These are phyloP conservation scores for Gastrophysa polygoni DNA, from an alignment of 2,888 invertebrate species.

Conservation along the genomic window DNA sequence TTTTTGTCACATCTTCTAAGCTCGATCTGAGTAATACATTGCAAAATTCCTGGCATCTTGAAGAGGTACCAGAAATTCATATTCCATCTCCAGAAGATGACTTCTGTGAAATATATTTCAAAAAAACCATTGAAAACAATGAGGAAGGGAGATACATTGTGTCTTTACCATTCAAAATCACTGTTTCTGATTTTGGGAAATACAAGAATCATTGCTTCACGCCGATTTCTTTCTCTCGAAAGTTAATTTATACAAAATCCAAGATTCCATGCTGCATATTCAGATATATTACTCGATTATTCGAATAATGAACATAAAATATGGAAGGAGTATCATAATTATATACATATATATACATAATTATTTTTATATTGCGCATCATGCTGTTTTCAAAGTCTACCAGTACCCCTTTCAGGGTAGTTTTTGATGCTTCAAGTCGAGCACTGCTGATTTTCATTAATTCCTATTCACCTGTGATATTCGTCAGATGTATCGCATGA, in stretches of 20 bases:
- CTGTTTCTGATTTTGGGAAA: background rate
- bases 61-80: background rate
- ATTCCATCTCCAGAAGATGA: background rate
- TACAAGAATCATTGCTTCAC: background rate
- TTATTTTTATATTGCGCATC: background rate
- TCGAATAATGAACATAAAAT: background rate
- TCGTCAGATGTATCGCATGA: background rate
- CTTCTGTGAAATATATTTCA: background rate
- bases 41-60: background rate
- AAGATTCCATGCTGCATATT: background rate
- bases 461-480: background rate
- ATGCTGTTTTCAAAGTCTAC: background rate
- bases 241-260: background rate
- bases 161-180: background rate
- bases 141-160: background rate
- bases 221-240: background rate
- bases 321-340: background rate
- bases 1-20: background rate
- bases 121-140: background rate
- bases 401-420: background rate
- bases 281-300: background rate
- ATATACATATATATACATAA: background rate
- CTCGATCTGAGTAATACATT: background rate
- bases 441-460: background rate
- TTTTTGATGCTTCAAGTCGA: background rate